Conservation (phyloP, 2,888 invertebrate genomes). For the Nomada goodeniana region DNA sequence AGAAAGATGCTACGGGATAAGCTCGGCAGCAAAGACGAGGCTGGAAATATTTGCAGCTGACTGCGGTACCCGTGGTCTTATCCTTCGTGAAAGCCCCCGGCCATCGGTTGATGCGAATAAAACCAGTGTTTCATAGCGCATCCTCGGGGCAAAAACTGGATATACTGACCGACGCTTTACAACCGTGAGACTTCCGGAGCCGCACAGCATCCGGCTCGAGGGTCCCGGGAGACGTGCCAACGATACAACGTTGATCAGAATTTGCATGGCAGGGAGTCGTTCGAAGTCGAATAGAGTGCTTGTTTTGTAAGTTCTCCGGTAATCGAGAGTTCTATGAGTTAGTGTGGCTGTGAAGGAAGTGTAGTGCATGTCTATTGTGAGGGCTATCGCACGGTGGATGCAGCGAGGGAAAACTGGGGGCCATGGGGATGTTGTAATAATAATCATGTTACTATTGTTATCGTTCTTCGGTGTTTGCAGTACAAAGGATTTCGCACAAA, state of each 20-base stretch:
- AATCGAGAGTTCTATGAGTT: not conserved
- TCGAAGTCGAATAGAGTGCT: not conserved
- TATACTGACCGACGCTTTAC: conserved; percentile 25
- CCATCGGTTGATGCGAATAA: conserved; percentile 40
- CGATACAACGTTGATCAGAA: not conserved
- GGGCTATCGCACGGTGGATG: not conserved
- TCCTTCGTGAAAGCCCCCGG: conserved; percentile 22
- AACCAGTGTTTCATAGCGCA: conserved; percentile 28
- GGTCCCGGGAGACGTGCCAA: not conserved
- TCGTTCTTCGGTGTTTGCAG: too few relatives aligned
- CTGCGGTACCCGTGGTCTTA: conserved; percentile 19
- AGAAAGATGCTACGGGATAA: conserved; percentile 17
- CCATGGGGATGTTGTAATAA: too few relatives aligned
- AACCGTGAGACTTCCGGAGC: conserved; percentile 29
- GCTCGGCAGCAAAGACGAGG: conserved; percentile 22
- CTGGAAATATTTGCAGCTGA: conserved; percentile 30
- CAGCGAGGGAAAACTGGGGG: too few relatives aligned
- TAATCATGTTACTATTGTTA: too few relatives aligned
- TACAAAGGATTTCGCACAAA: too few relatives aligned
- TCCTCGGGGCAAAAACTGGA: conserved; percentile 18
- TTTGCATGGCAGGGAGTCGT: not conserved
- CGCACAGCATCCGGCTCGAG: conserved; percentile 21
- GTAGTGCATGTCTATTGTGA: not conserved
- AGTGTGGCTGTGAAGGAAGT: not conserved
- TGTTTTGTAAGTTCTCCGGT: not conserved